Evolutionary conservation across 2,888 invertebrate species (phyloP), one percentile per base, ranked within the genome.

Genomic region (Sphaeridia pumilis): DNA sequence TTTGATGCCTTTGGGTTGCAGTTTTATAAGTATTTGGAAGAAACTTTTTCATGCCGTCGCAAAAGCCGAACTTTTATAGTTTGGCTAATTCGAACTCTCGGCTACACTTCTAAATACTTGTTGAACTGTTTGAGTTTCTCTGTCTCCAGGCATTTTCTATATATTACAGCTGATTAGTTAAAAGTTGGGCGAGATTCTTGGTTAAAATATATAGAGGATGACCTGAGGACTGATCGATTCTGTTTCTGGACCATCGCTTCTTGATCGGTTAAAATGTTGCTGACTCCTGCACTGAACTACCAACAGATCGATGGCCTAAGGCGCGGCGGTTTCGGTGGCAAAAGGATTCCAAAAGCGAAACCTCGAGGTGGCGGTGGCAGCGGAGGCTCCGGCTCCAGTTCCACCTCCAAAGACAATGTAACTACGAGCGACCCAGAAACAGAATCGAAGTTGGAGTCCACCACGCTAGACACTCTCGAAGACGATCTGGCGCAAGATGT

Each of bases 291-390:
- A n/a, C n/a, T n/a, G n/a, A n/a, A n/a, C n/a, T n/a, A n/a, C n/a
- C n/a, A 47, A 44, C 44, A 41, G 21, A 43, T 53, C 46, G 22
- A 44, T 20, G 28, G 4, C 25, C 31, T 10, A n/a, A 28, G 52
- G 12, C 28, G 52, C 20, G 17, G 7, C n/a, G n/a, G n/a, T 12
- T 49, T 28, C 26, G 46, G 45, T 46, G 52, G 52, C 5, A 52
- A 52, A 46, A 52, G 52, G 24, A 46, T 52, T 26, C 12, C 52
- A 21, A 52, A 31, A 31, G 14, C 31, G n/a, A 31, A 31, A 31
- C 10, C 31, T 14, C 31, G 31, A 31, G 31, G 31, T 31, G 31
- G 31, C 14, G 7, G 35, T 4, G 20, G 31, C n/a, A n/a, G n/a
- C n/a, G n/a, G n/a, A 20, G 31, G 38, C 7, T 20, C 27, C 1